Evolutionary conservation across 2,113 vertebrate species (phyloP), one percentile per base, ranked within the genome.

Genomic region (Pelecanus crispus): DNA sequence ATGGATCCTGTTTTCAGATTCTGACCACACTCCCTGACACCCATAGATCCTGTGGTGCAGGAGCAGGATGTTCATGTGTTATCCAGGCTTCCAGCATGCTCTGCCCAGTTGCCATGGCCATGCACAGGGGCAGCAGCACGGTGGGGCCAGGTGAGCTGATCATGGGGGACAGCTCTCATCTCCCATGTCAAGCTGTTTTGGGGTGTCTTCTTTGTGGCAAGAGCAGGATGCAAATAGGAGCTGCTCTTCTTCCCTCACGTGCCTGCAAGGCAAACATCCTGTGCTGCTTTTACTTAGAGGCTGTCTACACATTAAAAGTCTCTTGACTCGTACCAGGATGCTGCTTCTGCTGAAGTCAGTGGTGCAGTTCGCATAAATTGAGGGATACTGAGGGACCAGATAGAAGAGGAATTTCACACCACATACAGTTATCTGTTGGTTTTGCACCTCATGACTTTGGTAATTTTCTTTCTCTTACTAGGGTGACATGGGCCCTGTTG

Each of bases 401-500:
- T 4, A 17, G 45, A 11, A 74, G 50, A 73, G 36, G n/a, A 53
- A 31, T 71, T 47, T 90, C 62, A 40, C 22, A 36, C 29, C 55
- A 50, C 19, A 0, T 15, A 14, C 17, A 68, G 34, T 29, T 32
- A 4, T 62, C 44, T 61, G 15, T 22, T 82, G 22, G 14, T 10
- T 86, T 72, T 89, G 34, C 65, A 50, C 36, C 70, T 80, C 38
- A 72, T 90, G 44, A 61, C 65, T 77, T 40, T 2, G 10, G 36
- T 93, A 87, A 52, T 94, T 85, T 71, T 97, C 77, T 84, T 98
- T 97, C 90, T 97, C 59, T 90, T 96, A 72, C 90, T 94, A 99
- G 99, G 99, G 99, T 82, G 99, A 99, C 95, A 98, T 99, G 99
- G 99, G 99, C 91, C 97, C 98, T 42, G 70, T 98, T 58, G 99